A percentile compares a stretch with the other conserved stretches of the same genome.
These are phyloP conservation scores for Schmidtea mediterranea DNA, from an alignment of 1,140 invertebrate genomes.

Conservation along the genomic window DNA sequence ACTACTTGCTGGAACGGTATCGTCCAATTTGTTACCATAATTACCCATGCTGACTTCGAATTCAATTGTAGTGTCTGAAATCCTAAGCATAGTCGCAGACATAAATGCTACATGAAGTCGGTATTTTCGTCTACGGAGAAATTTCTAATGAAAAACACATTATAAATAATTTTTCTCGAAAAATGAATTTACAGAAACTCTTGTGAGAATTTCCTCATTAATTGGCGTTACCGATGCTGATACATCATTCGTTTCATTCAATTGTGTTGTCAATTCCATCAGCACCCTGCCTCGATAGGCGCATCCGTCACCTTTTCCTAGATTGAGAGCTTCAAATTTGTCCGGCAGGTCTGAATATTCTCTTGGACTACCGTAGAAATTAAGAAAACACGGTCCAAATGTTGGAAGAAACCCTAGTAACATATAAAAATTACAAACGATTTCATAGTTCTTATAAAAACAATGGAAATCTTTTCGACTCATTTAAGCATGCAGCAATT, in stretches of 20 bases:
- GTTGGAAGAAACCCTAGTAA: slow-evolving; percentile 28
- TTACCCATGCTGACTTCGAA: slow-evolving; percentile 31
- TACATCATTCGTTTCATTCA: background rate
- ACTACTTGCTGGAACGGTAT: slow-evolving; percentile 23
- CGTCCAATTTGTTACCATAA: slow-evolving; percentile 30
- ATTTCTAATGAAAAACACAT: slow-evolving; percentile 15
- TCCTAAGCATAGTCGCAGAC: slow-evolving; percentile 26
- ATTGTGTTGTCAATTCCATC: slow-evolving; percentile 22
- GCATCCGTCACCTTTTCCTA: slow-evolving; percentile 28
- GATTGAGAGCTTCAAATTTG: slow-evolving; percentile 26
- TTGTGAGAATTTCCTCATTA: too few relatives aligned
- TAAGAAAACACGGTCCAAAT: slow-evolving; percentile 30
- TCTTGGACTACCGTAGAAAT: slow-evolving; percentile 30
- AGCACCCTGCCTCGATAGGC: slow-evolving; percentile 29
- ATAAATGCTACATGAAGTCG: slow-evolving; percentile 27
- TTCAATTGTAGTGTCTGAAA: slow-evolving; percentile 25
- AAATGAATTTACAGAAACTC: too few relatives aligned
- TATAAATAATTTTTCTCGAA: too few relatives aligned
- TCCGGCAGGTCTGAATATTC: slow-evolving; percentile 27
- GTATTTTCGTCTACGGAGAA: slow-evolving; percentile 24
- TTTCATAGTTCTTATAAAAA: too few relatives aligned
- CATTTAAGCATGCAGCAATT: too few relatives aligned
- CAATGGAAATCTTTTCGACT: too few relatives aligned
- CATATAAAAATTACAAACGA: too few relatives aligned
- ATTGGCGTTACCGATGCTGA: too few relatives aligned